These are phyloP conservation scores for Nyctalus aviator DNA, from an alignment of 2,797 vertebrate species.

Conservation along the genomic window DNA sequence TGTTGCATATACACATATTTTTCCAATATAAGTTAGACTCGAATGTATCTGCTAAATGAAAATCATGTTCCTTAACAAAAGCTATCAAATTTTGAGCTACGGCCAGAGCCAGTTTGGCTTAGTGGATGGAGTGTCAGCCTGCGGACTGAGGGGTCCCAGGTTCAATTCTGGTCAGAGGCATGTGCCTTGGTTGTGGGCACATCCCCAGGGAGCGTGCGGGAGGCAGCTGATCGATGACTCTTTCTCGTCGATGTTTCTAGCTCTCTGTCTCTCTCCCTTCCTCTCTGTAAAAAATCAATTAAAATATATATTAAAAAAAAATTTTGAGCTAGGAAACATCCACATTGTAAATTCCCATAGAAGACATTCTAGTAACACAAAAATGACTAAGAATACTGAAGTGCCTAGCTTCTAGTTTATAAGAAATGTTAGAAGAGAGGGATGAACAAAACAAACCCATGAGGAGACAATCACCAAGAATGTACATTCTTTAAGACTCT, in stretches of 20 bases:
- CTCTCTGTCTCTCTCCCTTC: no score
- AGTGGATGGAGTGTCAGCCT: no score
- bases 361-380: neutral
- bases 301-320: no score
- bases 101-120: neutral
- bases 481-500: neutral
- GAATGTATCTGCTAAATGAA: neutral
- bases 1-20: neutral
- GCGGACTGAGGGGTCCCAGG: no score
- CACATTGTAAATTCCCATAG: neutral
- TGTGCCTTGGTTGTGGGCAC: no score
- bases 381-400: neutral
- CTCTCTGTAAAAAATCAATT: no score
- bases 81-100: neutral
- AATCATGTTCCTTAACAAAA: constrained; percentile 22
- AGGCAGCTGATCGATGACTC: no score
- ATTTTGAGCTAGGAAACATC: neutral
- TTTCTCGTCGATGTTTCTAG: no score
- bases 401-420: neutral
- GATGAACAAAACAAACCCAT: neutral
- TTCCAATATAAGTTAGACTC: neutral
- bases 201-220: no score
- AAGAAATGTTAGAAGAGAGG: neutral
- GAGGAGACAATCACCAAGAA: neutral
- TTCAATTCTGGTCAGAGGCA: no score